phyloP scores from a whole-genome alignment of 2,888 invertebrate species.

The Stenodema calcarata region DNA sequence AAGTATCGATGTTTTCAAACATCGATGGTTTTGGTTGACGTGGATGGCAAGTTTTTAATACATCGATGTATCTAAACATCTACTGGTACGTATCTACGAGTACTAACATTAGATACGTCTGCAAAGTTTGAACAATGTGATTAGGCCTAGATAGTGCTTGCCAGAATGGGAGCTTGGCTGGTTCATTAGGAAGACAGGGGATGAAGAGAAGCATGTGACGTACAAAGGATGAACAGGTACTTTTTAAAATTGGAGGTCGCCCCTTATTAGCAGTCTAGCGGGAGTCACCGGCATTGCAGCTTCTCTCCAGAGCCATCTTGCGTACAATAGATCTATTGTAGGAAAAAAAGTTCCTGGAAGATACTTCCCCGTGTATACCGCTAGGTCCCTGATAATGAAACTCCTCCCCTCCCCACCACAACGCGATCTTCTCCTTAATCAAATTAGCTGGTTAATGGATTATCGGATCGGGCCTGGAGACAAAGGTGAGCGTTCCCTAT shows the following conservation, averaged over 20 bases:
- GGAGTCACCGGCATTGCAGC: conserved; percentile 1
- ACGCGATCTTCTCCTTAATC: background rate
- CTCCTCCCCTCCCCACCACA: background rate
- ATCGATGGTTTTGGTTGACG: no score
- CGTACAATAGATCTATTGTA: conserved; percentile 14
- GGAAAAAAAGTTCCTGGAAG: conserved; percentile 14
- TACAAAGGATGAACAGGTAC: conserved; percentile 32
- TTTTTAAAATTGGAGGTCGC: conserved; percentile 24
- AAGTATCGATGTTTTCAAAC: no score
- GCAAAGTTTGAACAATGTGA: background rate
- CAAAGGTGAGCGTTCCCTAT: background rate
- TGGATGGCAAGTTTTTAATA: no score
- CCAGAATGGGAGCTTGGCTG: background rate
- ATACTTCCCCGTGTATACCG: conserved; percentile 5
- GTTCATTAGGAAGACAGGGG: background rate
- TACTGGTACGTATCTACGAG: no score
- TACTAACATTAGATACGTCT: no score
- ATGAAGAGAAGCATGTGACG: background rate
- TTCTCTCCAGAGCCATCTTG: background rate
- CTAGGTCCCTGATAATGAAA: conserved; percentile 22
- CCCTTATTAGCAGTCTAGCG: conserved; percentile 25
- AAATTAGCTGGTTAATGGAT: conserved; percentile 36
- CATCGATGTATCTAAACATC: no score
- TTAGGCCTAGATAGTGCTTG: background rate
- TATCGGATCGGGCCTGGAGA: conserved; percentile 13